These are phyloP conservation scores for Drosophila tani DNA, from an alignment of 1,140 invertebrate species.

Conservation along the genomic window DNA sequence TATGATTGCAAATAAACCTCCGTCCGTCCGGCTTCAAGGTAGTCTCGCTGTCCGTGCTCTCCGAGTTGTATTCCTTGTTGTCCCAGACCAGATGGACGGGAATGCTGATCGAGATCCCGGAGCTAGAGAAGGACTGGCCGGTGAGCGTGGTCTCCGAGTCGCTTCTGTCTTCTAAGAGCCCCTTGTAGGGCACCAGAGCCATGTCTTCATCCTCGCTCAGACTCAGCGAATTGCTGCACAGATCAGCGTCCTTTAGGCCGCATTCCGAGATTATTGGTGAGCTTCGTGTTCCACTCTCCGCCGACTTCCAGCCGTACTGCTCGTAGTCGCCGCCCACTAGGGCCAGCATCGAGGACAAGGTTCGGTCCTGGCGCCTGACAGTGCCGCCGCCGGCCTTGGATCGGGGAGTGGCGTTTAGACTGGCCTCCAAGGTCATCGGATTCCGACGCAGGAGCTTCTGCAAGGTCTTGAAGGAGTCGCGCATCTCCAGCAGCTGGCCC, in stretches of 20 bases:
- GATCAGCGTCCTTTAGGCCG: neutral
- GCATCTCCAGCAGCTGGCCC: conserved; percentile 52
- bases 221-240: neutral
- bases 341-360: conserved; percentile 16
- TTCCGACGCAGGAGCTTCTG: conserved; percentile 34
- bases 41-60: conserved; percentile 60
- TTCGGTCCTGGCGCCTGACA: neutral
- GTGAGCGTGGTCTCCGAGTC: conserved; percentile 33
- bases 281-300: conserved; percentile 3
- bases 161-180: neutral
- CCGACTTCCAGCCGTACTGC: conserved; percentile 12
- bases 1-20: conserved; percentile 12
- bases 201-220: neutral
- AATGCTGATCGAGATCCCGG: conserved; percentile 45
- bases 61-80: conserved; percentile 31
- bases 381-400: conserved; percentile 56
- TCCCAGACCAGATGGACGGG: conserved; percentile 57
- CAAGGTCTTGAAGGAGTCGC: conserved; percentile 50
- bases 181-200: conserved; percentile 44
- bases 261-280: conserved; percentile 32
- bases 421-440: neutral
- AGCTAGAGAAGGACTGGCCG: neutral
- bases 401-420: conserved; percentile 9
- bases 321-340: conserved; percentile 1
- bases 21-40: conserved; percentile 54